Evolutionary conservation across 2,113 vertebrate species (phyloP).

Genomic region (Chaetura pelagica): DNA sequence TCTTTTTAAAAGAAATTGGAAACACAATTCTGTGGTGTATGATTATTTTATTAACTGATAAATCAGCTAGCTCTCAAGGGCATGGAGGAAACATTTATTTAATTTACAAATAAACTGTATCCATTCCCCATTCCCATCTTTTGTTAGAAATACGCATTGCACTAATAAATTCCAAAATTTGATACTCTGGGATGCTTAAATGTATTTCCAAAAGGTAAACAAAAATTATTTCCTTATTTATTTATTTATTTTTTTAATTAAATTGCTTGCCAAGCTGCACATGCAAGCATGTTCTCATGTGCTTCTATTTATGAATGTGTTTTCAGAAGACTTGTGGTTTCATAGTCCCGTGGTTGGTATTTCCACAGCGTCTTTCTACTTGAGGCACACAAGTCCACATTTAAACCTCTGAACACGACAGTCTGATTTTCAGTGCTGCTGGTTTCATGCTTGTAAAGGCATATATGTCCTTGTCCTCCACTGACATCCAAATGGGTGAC

Average conservation of each 20-base stretch:
- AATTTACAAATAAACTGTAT: constrained; percentile 68
- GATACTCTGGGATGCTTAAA: neutral
- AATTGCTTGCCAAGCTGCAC: neutral
- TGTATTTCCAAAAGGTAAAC: constrained; percentile 23
- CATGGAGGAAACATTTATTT: constrained; percentile 38
- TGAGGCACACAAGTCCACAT: neutral
- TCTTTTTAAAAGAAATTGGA: constrained; percentile 72
- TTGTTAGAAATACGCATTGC: constrained; percentile 30
- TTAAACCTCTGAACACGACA: neutral
- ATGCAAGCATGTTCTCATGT: neutral
- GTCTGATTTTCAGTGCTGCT: neutral
- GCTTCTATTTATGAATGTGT: neutral
- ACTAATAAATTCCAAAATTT: neutral
- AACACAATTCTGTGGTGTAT: constrained; percentile 59
- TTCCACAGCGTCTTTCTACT: neutral
- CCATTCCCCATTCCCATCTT: neutral
- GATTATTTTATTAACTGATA: constrained; percentile 74
- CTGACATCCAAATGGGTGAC: neutral
- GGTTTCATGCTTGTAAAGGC: neutral
- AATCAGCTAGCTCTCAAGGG: constrained; percentile 61
- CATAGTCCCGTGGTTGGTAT: neutral
- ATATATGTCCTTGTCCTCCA: neutral
- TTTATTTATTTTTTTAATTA: neutral
- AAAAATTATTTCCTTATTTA: neutral
- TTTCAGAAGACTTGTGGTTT: neutral